Percentiles rank a stretch among this genome's conserved stretches.
These are phyloP conservation scores for Hypothenemus hampei DNA, from an alignment of 1,140 invertebrate species.

Conservation along the genomic window DNA sequence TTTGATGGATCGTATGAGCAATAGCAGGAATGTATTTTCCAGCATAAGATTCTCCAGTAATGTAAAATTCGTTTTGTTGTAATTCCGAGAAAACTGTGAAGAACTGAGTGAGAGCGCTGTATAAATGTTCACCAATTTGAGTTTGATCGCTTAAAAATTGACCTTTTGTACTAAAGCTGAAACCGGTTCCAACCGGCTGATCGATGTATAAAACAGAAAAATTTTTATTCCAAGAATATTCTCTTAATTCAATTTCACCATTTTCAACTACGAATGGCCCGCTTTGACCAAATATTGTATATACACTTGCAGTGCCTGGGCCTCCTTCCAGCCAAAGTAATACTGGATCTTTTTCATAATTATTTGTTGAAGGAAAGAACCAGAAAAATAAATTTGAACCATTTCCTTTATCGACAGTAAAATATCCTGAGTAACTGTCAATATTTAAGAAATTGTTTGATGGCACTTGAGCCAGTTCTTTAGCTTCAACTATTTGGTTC, in stretches of 20 bases:
- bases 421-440: slow-evolving; percentile 57
- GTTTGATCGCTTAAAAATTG: slow-evolving; percentile 62
- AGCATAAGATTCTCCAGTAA: slow-evolving; percentile 82
- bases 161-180: slow-evolving; percentile 64
- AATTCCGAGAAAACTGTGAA: slow-evolving; percentile 65
- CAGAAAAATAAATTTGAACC: slow-evolving; percentile 72
- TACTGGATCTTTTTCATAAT: slow-evolving; percentile 53
- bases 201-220: slow-evolving; percentile 78
- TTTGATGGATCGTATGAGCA: slow-evolving; percentile 64
- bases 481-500: slow-evolving; percentile 46
- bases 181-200: slow-evolving; percentile 80
- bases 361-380: slow-evolving; percentile 62
- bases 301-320: slow-evolving; percentile 63
- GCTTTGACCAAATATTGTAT: slow-evolving; percentile 67
- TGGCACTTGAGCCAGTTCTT: slow-evolving; percentile 16
- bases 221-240: slow-evolving; percentile 51
- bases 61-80: slow-evolving; percentile 61
- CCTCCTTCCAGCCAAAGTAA: slow-evolving; percentile 73
- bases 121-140: slow-evolving; percentile 59
- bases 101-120: slow-evolving; percentile 64
- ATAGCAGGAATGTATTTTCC: slow-evolving; percentile 78
- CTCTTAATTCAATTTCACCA: slow-evolving; percentile 48
- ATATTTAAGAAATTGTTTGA: slow-evolving; percentile 31
- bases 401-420: slow-evolving; percentile 63
- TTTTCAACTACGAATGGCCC: slow-evolving; percentile 54